Evolutionary conservation across 2,888 invertebrate species (phyloP).

Genomic region (Tortrix viridana): DNA sequence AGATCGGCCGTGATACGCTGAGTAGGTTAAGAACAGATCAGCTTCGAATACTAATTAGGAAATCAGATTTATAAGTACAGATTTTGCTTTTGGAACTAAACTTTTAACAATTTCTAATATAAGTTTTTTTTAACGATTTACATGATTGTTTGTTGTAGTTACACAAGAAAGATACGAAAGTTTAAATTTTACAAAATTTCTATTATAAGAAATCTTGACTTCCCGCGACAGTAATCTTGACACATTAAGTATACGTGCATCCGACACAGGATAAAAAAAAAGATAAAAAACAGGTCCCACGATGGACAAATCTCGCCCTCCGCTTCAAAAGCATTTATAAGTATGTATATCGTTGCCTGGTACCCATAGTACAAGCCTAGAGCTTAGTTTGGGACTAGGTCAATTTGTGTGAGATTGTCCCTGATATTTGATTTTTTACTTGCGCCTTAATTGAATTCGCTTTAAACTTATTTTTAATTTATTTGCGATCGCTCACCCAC

Average conservation of each 20-base stretch:
- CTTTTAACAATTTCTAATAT: neutral
- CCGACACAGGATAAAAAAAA: conserved; percentile 4
- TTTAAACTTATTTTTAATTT: conserved; percentile 76
- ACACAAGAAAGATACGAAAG: too few relatives aligned
- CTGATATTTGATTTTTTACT: conserved; percentile 67
- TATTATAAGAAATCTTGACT: too few relatives aligned
- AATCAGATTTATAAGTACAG: conserved; percentile 15
- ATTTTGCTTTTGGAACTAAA: neutral
- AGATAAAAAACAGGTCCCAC: too few relatives aligned
- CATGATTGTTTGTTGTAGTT: neutral
- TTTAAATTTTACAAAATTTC: too few relatives aligned
- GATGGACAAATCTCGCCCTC: conserved; percentile 43
- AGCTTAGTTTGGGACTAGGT: too few relatives aligned
- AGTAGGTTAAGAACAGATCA: conserved; percentile 27
- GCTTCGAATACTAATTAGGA: conserved; percentile 23
- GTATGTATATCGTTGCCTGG: too few relatives aligned
- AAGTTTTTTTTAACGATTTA: neutral
- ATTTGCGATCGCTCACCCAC: conserved; percentile 69
- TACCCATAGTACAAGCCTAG: too few relatives aligned
- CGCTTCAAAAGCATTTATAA: conserved; percentile 51
- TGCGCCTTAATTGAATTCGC: conserved; percentile 74
- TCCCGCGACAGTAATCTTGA: too few relatives aligned
- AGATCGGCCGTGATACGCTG: conserved; percentile 21
- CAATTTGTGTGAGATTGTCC: too few relatives aligned
- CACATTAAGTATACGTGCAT: neutral